phyloP scores from a whole-genome alignment of 2,888 invertebrate species.

The Napeogenes inachia region DNA sequence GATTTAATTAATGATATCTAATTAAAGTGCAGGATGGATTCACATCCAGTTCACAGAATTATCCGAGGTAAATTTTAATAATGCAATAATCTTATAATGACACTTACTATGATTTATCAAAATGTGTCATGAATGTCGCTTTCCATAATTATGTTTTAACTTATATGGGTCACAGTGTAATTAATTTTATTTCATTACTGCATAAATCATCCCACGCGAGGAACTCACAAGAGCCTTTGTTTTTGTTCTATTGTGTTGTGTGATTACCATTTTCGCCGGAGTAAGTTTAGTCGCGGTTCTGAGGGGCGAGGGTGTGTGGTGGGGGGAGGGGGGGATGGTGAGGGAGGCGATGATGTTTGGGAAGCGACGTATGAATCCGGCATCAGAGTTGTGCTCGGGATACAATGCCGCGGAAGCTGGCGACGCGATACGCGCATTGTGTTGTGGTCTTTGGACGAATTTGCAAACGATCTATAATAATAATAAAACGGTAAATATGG shows the following conservation, averaged over 20 bases:
- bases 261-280: slow-evolving; percentile 20
- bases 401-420: slow-evolving; percentile 18
- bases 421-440: slow-evolving; percentile 3
- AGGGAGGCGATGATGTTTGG: background rate
- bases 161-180: slow-evolving; percentile 3
- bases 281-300: slow-evolving; percentile 10
- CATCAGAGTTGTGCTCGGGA: slow-evolving; percentile 16
- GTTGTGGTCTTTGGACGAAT: background rate
- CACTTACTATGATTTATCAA: background rate
- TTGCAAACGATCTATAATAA: background rate
- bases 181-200: slow-evolving; percentile 5
- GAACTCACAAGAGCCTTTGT: slow-evolving; percentile 18
- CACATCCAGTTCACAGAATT: background rate
- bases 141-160: background rate
- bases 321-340: background rate
- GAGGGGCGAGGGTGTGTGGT: background rate
- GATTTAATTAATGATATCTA: slow-evolving; percentile 3
- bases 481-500: background rate
- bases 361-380: slow-evolving; percentile 14
- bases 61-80: background rate
- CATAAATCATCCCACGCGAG: slow-evolving; percentile 7
- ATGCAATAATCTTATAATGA: no score
- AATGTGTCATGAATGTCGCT: slow-evolving; percentile 1
- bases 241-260: slow-evolving; percentile 20
- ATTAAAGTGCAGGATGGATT: background rate